These are phyloP conservation scores for Ceratosolen solmsi DNA, from an alignment of 1,140 invertebrate genomes.

Conservation along the genomic window DNA sequence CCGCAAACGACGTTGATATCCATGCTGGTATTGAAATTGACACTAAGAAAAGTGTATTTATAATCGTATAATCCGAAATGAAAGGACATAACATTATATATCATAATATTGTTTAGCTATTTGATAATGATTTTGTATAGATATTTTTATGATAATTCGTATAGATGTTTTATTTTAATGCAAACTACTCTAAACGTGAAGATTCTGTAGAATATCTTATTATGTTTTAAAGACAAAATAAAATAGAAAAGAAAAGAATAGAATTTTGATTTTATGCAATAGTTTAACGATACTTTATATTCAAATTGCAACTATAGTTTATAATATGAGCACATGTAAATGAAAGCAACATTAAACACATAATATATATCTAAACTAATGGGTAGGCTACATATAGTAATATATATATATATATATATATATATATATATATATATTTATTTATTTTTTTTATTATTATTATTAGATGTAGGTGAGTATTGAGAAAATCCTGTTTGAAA, in stretches of 20 bases:
- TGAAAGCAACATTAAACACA: conserved; percentile 43
- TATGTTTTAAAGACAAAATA: background rate
- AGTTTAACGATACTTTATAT: background rate
- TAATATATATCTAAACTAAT: conserved; percentile 41
- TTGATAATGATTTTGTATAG: background rate
- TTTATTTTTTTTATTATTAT: background rate
- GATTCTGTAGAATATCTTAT: background rate
- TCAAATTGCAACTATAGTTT: conserved; percentile 8
- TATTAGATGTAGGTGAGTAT: background rate
- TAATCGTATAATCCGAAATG: conserved; percentile 17
- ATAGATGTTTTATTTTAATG: background rate
- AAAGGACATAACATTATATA: background rate
- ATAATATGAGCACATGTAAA: conserved; percentile 17
- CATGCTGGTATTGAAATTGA: conserved; percentile 37
- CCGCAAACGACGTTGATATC: conserved; percentile 25
- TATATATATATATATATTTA: too few relatives aligned
- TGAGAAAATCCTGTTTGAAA: background rate
- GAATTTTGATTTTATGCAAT: background rate
- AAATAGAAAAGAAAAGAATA: conserved; percentile 3
- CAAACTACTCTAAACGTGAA: background rate
- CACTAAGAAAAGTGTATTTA: conserved; percentile 1
- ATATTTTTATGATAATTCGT: background rate
- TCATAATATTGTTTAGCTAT: background rate
- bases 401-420: too few relatives aligned
- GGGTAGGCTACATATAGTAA: conserved; percentile 12